Evolutionary conservation across 1,140 invertebrate genomes (phyloP).

Genomic region (Cepaea nemoralis): DNA sequence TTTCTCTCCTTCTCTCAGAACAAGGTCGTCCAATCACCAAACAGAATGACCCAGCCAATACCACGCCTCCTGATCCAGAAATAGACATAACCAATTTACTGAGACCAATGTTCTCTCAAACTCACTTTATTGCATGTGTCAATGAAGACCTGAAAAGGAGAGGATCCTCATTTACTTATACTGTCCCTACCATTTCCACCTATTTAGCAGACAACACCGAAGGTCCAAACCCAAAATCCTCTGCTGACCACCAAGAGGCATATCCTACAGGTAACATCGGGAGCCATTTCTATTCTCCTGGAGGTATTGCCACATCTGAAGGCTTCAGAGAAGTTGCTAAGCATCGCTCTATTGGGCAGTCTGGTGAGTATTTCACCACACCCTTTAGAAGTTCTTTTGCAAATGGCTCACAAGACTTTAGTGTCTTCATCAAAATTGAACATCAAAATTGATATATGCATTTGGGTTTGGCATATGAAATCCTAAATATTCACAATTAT

Average conservation of each 20-base stretch:
- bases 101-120: not conserved
- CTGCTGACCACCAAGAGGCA: not conserved
- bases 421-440: too few relatives aligned
- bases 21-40: slow-evolving; percentile 25
- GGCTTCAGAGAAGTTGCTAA: not conserved
- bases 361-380: not conserved
- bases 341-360: not conserved
- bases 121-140: not conserved
- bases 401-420: slow-evolving; percentile 28
- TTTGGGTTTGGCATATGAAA: too few relatives aligned
- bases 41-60: not conserved
- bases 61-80: too few relatives aligned
- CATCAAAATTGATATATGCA: too few relatives aligned
- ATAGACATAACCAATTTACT: not conserved
- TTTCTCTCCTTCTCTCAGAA: slow-evolving; percentile 1
- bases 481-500: too few relatives aligned
- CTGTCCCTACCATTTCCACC: not conserved
- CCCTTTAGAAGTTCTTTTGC: not conserved
- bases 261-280: not conserved
- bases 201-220: not conserved
- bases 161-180: not conserved
- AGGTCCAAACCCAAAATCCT: not conserved
- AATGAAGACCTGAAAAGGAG: not conserved
- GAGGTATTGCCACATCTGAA: not conserved
- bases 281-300: not conserved